Percentiles rank a stretch among this genome's conserved stretches.
Conservation (phyloP, 2,797 vertebrate species). For the Micrastur ruficollis region DNA sequence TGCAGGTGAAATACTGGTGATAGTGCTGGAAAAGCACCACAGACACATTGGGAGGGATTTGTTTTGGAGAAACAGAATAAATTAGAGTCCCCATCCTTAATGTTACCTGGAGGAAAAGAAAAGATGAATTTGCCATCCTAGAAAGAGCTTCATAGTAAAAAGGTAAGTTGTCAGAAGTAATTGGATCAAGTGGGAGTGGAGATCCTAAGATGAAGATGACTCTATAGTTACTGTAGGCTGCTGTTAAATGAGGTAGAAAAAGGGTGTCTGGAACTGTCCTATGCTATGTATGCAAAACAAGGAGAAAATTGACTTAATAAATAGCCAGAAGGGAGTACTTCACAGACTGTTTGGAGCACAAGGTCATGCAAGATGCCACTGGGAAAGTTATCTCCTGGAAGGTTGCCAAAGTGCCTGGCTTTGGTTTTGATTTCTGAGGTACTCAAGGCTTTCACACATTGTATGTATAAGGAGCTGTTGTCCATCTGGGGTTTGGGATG, state of each 20-base stretch:
- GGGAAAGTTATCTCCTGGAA: not conserved
- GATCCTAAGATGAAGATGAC: not conserved
- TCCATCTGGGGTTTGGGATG: not conserved
- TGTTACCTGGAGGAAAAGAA: not conserved
- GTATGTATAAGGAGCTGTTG: not conserved
- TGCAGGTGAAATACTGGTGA: not conserved
- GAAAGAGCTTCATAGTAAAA: conserved; percentile 3
- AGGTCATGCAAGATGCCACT: not conserved
- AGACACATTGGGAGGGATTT: not conserved
- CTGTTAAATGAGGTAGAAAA: conserved; percentile 34
- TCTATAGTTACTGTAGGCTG: not conserved
- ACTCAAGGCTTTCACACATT: not conserved
- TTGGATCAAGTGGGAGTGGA: conserved; percentile 35
- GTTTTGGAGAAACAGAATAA: not conserved
- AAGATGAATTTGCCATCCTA: not conserved
- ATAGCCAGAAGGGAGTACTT: conserved; percentile 28
- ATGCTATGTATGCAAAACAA: not conserved
- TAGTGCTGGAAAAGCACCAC: not conserved
- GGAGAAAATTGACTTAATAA: conserved; percentile 43
- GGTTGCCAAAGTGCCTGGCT: not conserved
- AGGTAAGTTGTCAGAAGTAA: conserved; percentile 37
- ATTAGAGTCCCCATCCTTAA: not conserved
- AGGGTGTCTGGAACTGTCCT: conserved; percentile 31
- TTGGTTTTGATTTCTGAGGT: not conserved
- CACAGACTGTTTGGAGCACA: conserved; percentile 22